Base-by-base conservation (phyloP, 2,888 invertebrate genomes). In the Drosophila eohydei region DNA sequence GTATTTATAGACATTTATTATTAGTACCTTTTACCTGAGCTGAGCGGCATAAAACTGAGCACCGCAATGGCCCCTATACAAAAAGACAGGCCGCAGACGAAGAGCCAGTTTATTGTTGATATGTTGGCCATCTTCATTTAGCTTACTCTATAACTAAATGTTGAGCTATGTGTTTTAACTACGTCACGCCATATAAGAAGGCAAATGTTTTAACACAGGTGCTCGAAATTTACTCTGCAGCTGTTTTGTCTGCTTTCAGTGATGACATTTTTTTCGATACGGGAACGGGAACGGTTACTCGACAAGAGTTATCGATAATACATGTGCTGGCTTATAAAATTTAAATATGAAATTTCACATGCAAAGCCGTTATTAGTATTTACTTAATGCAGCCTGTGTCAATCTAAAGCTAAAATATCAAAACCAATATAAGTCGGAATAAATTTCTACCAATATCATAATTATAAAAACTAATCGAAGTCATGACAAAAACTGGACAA, bases 31-130 rank as follows among this genome's bases (percentile, higher is more conserved):
- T 60, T 72, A 92, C 92, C 92, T 67, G 92, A 89, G 34, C 83
- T 82, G 21, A 92, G 81, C 41, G 92, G 91, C 85, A 92, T 84
- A n/a, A 92, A 64, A 74, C 92, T 92, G 36, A 92, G 81, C 38
- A 92, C 88, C 36, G 88, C 75, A 41, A 92, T 83, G 61, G 90
- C 92, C 21, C 91, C 92, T 34, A 92, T 28, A 44, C 91, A 92
- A 66, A 92, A 90, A 11, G 84, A 67, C 16, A 92, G 73, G 16
- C 92, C 92, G 67, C 91, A 91, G 12, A 92, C 88, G 52, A 92
- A 90, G 6, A 92, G 50, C 91, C 91, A 91, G 58, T 91, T 91
- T 6, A 91, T 85, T 11, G 88, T 90, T 55, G 85, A 81, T 74
- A 91, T 83, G 62, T 56, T 79, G 21, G 85, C 81, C 91, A 91